Percentiles rank a stretch among this genome's conserved stretches.
Evolutionary conservation across 2,888 invertebrate species (phyloP).

Genomic region (Platypus cylindrus): DNA sequence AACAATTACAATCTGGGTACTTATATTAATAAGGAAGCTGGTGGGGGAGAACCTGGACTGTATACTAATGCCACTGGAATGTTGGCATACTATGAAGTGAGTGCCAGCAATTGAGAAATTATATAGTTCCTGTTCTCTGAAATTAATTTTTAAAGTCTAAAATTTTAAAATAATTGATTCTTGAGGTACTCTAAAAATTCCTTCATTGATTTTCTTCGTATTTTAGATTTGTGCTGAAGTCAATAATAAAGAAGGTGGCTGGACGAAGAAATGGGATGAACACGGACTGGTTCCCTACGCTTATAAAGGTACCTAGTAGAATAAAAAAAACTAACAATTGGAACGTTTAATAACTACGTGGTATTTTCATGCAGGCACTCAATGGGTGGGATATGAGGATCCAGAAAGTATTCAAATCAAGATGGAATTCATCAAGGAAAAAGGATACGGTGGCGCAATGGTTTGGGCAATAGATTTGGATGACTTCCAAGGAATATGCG

Average conservation of each 20-base stretch:
- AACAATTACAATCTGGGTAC: constrained; percentile 74
- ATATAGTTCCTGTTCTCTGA: too few species aligned
- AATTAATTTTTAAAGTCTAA: too few species aligned
- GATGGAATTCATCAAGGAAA: constrained; percentile 76
- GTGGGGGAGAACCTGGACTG: constrained; percentile 73
- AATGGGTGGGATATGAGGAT: constrained; percentile 87
- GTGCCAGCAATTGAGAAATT: too few species aligned
- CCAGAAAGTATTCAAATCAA: constrained; percentile 71
- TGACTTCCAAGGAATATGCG: constrained; percentile 75
- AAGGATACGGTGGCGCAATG: constrained; percentile 81
- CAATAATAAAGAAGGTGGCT: constrained; percentile 52
- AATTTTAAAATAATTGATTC: too few species aligned
- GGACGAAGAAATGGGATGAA: constrained; percentile 78
- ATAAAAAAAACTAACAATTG: not conserved
- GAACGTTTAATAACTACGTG: not conserved
- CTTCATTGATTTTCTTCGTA: too few species aligned
- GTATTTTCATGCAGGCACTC: constrained; percentile 46
- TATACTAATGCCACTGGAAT: constrained; percentile 81
- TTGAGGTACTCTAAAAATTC: too few species aligned
- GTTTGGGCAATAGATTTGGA: constrained; percentile 91
- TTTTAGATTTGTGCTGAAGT: constrained; percentile 65
- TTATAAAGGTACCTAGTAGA: constrained; percentile 57
- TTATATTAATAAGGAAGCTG: constrained; percentile 82
- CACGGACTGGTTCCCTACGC: constrained; percentile 73
- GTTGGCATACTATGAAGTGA: constrained; percentile 73